Conservation (phyloP, 2,888 invertebrate genomes). For the Archips xylosteana region DNA sequence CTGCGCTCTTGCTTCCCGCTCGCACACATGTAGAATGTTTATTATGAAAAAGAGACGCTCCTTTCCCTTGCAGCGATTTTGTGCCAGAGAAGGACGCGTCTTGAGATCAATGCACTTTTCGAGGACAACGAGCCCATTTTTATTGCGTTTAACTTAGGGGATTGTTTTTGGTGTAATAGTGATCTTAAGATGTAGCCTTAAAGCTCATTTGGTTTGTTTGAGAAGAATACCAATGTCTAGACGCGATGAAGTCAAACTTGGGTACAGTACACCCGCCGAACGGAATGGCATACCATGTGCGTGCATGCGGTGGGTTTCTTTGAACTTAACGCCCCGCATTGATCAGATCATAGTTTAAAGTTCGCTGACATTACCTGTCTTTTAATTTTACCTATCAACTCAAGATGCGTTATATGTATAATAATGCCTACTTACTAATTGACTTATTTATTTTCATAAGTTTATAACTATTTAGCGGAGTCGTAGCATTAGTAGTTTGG, state of each 20-base stretch:
- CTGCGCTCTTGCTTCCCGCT: slow-evolving; percentile 75
- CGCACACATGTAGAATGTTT: slow-evolving; percentile 59
- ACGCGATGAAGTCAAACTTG: slow-evolving; percentile 74
- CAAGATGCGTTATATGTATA: neutral
- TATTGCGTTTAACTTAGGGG: slow-evolving; percentile 68
- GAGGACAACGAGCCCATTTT: slow-evolving; percentile 82
- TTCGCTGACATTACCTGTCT: neutral
- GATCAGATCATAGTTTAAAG: neutral
- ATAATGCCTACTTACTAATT: no score
- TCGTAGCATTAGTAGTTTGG: no score
- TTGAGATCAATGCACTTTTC: slow-evolving; percentile 84
- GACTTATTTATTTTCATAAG: no score
- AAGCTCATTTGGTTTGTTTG: slow-evolving; percentile 61
- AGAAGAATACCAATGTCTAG: slow-evolving; percentile 70
- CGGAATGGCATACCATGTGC: slow-evolving; percentile 54
- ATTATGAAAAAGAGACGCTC: slow-evolving; percentile 69
- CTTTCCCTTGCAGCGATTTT: slow-evolving; percentile 82
- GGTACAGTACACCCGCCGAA: slow-evolving; percentile 29
- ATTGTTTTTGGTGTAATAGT: slow-evolving; percentile 60
- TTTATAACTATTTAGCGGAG: no score
- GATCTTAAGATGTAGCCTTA: slow-evolving; percentile 66
- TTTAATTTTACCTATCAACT: neutral
- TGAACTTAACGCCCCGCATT: slow-evolving; percentile 43
- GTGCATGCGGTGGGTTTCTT: slow-evolving; percentile 52
- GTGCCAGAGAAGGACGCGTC: slow-evolving; percentile 81